Conservation (phyloP, 1,140 invertebrate genomes). For the Liolophura sinensis region DNA sequence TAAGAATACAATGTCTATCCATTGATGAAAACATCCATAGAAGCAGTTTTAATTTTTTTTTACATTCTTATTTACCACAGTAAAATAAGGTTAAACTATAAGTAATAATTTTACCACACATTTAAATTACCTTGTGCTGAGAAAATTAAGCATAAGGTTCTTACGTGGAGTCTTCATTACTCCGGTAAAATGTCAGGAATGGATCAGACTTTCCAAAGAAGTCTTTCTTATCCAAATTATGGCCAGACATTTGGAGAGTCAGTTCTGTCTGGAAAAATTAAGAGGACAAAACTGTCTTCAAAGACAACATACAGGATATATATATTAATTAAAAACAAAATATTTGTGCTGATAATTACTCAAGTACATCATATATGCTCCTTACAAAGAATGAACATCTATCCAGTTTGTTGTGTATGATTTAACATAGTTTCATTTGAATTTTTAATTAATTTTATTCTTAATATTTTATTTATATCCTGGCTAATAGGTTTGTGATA, state of each 20-base stretch:
- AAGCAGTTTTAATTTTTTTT: neutral
- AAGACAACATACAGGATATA: too few species aligned
- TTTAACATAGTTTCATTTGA: too few species aligned
- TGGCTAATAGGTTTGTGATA: neutral
- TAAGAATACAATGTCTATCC: neutral
- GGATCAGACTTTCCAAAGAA: conserved; percentile 66
- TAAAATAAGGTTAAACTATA: neutral
- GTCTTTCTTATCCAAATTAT: conserved; percentile 63
- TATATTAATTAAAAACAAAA: too few species aligned
- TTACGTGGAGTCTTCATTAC: conserved; percentile 60
- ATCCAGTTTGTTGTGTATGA: too few species aligned
- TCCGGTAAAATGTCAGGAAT: conserved; percentile 62
- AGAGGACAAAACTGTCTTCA: too few species aligned
- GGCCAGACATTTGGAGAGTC: conserved; percentile 59
- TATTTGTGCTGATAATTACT: too few species aligned
- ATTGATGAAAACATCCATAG: neutral
- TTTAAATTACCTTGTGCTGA: neutral
- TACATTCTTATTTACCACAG: neutral
- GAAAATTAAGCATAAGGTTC: neutral
- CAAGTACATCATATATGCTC: too few species aligned
- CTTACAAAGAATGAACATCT: too few species aligned
- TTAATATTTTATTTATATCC: too few species aligned
- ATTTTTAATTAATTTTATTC: too few species aligned
- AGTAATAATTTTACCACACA: neutral
- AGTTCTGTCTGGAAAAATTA: conserved; percentile 55